Evolutionary conservation across 2,797 vertebrate genomes (phyloP), one percentile per base, ranked within the genome.

Genomic region (Cichlasoma orientale): DNA sequence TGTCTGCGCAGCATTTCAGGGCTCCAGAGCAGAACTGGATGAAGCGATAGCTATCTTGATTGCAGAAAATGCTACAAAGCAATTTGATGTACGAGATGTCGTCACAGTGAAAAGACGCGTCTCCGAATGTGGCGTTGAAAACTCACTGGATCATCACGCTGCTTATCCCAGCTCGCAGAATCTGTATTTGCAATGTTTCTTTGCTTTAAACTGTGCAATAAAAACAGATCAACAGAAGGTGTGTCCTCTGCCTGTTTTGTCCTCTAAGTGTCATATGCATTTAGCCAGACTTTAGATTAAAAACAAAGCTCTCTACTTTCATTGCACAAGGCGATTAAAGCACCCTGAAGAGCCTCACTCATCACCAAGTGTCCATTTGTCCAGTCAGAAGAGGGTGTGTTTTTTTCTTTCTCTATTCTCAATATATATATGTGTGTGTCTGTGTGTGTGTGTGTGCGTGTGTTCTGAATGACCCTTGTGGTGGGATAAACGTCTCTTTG

Each of bases 401-500:
- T 9, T 76, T 41, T 73, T 29, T 25, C 25, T 66, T 55, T 77
- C 19, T 47, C 9, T 8, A 3, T 38, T 38, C 44, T 47, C 44
- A 13, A 18, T 47, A 47, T 16, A 47, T 47, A 5, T 72, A 25
- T 31, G 7, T 76, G 74, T 78, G 77, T 68, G 75, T 50, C 56
- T 58, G 58, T 61, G 2, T 74, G 41, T 36, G 57, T 69, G 72
- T 38, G 71, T 58, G 8, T 76, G 75, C 77, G 77, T 70, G 74
- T 50, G 72, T 55, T 82, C 77, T 90, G 84, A 89, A 82, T 78
- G 79, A 90, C 83, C 85, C 82, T 89, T 52, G 82, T 83, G 53
- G 66, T 13, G n/a, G 84, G 84, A 93, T 88, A 93, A 92, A 82
- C 72, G 77, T 83, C 83, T 84, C 93, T 95, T 94, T 95, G 93